Evolutionary conservation across 2,113 vertebrate genomes (phyloP).

Genomic region (Smithornis capensis): DNA sequence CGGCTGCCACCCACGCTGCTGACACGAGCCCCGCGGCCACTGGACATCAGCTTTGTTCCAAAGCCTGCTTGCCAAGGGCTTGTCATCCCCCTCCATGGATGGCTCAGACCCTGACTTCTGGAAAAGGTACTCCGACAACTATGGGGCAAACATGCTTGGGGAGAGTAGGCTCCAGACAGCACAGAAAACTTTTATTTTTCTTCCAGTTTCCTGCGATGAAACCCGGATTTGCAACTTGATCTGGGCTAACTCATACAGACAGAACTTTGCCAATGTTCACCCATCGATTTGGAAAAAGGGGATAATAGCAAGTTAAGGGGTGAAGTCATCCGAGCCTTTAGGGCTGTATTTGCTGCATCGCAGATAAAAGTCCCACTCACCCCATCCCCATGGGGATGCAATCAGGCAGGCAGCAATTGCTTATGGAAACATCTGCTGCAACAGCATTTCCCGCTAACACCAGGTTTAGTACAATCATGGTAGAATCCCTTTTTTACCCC

Average conservation of each 20-base stretch:
- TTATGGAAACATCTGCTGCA: neutral
- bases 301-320: accelerated
- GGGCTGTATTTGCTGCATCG: neutral
- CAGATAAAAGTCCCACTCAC: neutral
- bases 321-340: neutral
- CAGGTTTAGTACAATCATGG: neutral
- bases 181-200: neutral
- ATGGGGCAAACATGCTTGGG: neutral
- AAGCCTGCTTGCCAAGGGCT: neutral
- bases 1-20: neutral
- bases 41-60: neutral
- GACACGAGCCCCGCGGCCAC: accelerated
- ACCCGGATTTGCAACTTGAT: neutral
- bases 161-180: neutral
- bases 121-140: neutral
- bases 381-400: accelerated
- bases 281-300: neutral
- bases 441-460: neutral
- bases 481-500: neutral
- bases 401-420: neutral
- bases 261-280: neutral
- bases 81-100: accelerated
- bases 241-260: too few species aligned
- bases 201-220: neutral
- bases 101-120: neutral